These are phyloP conservation scores for Megaceryle maxima DNA, from an alignment of 2,113 vertebrate genomes.

Conservation along the genomic window DNA sequence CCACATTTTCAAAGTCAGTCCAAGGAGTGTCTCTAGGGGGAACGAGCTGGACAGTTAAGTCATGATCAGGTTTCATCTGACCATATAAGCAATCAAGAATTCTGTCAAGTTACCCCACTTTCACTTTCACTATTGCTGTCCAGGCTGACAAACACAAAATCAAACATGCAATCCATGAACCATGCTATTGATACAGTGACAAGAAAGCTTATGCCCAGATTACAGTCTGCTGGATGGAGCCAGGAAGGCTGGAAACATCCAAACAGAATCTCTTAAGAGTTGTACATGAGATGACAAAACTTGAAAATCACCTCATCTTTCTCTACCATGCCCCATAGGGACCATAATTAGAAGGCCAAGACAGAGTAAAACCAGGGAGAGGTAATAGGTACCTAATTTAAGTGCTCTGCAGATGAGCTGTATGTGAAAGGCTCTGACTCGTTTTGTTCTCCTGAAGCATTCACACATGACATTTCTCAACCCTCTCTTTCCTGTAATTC, in stretches of 20 bases:
- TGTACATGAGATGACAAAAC: not conserved
- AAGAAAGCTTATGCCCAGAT: not conserved
- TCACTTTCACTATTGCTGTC: not conserved
- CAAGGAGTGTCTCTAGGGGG: not conserved
- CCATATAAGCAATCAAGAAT: not conserved
- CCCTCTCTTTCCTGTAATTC: not conserved
- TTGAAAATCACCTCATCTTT: not conserved
- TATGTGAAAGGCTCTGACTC: not conserved
- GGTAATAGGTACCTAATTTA: not conserved
- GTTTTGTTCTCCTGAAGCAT: not conserved
- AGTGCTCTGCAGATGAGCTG: not conserved
- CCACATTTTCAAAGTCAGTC: not conserved
- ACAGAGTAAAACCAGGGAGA: not conserved
- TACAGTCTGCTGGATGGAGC: not conserved
- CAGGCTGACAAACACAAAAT: not conserved
- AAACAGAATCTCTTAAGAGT: not conserved
- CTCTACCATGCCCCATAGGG: rapidly evolving
- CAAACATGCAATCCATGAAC: not conserved
- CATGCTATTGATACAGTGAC: rapidly evolving
- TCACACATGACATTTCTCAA: not conserved
- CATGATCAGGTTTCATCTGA: not conserved
- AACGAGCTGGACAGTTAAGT: not conserved
- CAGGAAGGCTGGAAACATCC: not conserved
- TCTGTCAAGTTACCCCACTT: not conserved
- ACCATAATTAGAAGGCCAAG: not conserved